A percentile compares a stretch with the other conserved stretches of the same genome.
These are phyloP conservation scores for Ganaspis sp. DNA, from an alignment of 1,140 invertebrate species.

Conservation along the genomic window DNA sequence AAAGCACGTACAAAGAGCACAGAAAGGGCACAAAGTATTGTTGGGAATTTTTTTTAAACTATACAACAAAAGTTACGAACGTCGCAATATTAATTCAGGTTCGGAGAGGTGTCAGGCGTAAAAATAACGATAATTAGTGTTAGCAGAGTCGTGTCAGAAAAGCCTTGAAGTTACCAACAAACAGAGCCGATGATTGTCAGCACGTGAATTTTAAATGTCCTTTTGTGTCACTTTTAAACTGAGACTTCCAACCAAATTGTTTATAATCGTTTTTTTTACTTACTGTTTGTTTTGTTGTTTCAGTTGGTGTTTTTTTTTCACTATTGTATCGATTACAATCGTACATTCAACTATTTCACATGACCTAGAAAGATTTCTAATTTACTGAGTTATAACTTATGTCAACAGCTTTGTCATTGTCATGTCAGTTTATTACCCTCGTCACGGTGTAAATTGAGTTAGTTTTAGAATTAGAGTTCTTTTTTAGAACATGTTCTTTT, in stretches of 20 bases:
- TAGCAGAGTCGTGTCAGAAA: constrained; percentile 41
- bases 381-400: not conserved
- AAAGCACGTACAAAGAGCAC: not conserved
- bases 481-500: too few species aligned
- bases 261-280: not conserved
- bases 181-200: not conserved
- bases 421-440: not conserved
- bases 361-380: constrained; percentile 43
- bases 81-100: constrained; percentile 35
- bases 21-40: not conserved
- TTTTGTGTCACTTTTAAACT: constrained; percentile 7
- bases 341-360: constrained; percentile 41
- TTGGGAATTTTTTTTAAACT: not conserved
- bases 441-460: not conserved
- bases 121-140: constrained; percentile 49
- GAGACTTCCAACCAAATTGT: not conserved
- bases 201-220: not conserved
- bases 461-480: not conserved
- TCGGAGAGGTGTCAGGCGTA: constrained; percentile 28
- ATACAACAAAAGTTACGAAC: not conserved
- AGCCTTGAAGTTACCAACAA: constrained; percentile 39
- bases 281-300: constrained; percentile 39
- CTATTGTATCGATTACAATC: constrained; percentile 26
- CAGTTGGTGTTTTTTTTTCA: not conserved
- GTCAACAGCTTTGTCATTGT: not conserved